Conservation (phyloP, 2,113 vertebrate genomes). For the Triplophysa rosa region DNA sequence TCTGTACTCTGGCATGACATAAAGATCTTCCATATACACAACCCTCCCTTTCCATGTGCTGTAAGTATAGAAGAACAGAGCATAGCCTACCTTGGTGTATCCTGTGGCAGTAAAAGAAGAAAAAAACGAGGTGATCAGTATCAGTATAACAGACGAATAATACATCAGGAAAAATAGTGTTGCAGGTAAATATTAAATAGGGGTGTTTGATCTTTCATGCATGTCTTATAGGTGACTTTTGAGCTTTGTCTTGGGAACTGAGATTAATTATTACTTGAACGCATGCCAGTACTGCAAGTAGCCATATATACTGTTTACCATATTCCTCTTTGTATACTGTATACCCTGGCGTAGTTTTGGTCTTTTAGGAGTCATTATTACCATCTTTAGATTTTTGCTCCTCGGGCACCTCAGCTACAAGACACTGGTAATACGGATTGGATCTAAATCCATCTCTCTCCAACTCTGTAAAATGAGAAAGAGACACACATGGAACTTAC, state of each 20-base stretch:
- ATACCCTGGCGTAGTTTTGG: not conserved
- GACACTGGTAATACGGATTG: conserved; percentile 72
- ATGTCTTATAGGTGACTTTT: not conserved
- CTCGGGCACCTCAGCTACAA: conserved; percentile 74
- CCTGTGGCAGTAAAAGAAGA: conserved; percentile 55
- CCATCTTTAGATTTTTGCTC: conserved; percentile 67
- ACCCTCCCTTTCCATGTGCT: conserved; percentile 75
- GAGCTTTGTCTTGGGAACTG: not conserved
- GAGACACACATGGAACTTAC: not conserved
- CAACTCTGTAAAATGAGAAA: conserved; percentile 62
- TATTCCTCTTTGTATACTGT: not conserved
- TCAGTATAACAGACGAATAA: too few relatives aligned
- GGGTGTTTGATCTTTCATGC: not conserved
- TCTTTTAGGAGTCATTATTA: conserved; percentile 49
- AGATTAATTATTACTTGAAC: not conserved
- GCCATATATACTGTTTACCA: not conserved
- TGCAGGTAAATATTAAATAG: too few relatives aligned
- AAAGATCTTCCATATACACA: conserved; percentile 83
- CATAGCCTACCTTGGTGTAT: conserved; percentile 73
- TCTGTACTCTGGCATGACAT: conserved; percentile 82
- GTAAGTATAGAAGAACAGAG: conserved; percentile 80
- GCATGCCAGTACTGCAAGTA: not conserved
- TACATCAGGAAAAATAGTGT: too few relatives aligned
- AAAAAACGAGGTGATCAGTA: too few relatives aligned
- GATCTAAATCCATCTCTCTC: conserved; percentile 73